Evolutionary conservation across 2,888 invertebrate genomes (phyloP), one percentile per base, ranked within the genome.

Genomic region (Exephanes ischioxanthus): DNA sequence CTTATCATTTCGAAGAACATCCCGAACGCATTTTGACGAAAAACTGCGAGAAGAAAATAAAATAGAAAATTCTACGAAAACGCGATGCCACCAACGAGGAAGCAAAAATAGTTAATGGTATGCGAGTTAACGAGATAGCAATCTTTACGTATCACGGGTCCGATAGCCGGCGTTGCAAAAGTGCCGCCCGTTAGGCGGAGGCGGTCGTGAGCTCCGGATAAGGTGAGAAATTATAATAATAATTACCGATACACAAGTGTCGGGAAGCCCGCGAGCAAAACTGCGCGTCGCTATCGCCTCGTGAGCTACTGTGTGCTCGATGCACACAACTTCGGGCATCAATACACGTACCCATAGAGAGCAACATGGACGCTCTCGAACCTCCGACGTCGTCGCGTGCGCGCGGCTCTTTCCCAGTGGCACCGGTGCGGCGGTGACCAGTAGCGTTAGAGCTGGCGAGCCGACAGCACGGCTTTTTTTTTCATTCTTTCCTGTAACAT

Each of bases 181-280:
- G 37, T 19, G 3, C n/a, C 87, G 85, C 84, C 83, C 84, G 81
- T 78, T 83, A 86, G 76, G 70, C 70, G 76, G 79, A 80, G 88
- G 88, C 33, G 22, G 19, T 30, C n/a, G 58, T 22, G 55, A 51
- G 22, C 33, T 51, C 58, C 70, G 75, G 30, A 90, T 89, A 90
- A 92, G 90, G 91, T 91, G 91, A 85, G 89, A 91, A 93, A 91
- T 88, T 92, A 92, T 92, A 91, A 91, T 92, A 91, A 91, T 92
- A 92, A 92, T 92, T 92, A 89, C 89, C 89, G 89, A 91, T 90
- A 89, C 89, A 89, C 89, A 71, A 76, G 51, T 33, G 48, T 51
- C 55, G 55, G 71, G 66, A 19, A n/a, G 26, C 1, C 2, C 66
- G 37, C 58, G 58, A 79, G 66, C 53, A 75, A 61, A 73, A 55